Conservation (phyloP, 1,140 invertebrate species). For the Marisa cornuarietis region DNA sequence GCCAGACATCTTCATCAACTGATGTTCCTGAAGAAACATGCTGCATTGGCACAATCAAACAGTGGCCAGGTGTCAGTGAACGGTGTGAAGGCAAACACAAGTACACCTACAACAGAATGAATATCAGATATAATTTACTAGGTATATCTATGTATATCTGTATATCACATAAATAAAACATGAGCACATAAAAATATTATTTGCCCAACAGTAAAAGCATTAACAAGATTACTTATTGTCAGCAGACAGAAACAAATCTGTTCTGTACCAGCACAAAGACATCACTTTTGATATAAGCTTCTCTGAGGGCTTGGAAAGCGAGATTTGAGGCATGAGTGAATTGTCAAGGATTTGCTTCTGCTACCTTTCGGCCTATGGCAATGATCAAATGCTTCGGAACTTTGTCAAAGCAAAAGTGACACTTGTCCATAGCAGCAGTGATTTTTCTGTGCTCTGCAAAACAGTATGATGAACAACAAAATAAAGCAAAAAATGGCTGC, state of each 20-base stretch:
- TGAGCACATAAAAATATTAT: background rate
- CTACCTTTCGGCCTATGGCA: slow-evolving; percentile 79
- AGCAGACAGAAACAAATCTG: too few relatives aligned
- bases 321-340: too few relatives aligned
- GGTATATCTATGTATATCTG: too few relatives aligned
- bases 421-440: slow-evolving; percentile 79
- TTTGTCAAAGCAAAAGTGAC: slow-evolving; percentile 83
- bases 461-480: slow-evolving; percentile 21
- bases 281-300: too few relatives aligned
- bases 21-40: slow-evolving; percentile 82
- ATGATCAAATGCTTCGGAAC: slow-evolving; percentile 90
- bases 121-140: background rate
- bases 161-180: background rate
- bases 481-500: background rate
- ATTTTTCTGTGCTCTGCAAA: slow-evolving; percentile 75
- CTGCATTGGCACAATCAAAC: slow-evolving; percentile 84
- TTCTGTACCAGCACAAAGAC: too few relatives aligned
- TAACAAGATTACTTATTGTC: background rate
- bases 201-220: background rate
- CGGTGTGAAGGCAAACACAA: slow-evolving; percentile 80
- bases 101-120: slow-evolving; percentile 70
- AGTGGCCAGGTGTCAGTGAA: slow-evolving; percentile 87
- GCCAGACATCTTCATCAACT: slow-evolving; percentile 93
- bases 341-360: too few relatives aligned
- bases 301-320: too few relatives aligned